phyloP scores from a whole-genome alignment of 2,888 invertebrate genomes.

The Drosophila putrida region DNA sequence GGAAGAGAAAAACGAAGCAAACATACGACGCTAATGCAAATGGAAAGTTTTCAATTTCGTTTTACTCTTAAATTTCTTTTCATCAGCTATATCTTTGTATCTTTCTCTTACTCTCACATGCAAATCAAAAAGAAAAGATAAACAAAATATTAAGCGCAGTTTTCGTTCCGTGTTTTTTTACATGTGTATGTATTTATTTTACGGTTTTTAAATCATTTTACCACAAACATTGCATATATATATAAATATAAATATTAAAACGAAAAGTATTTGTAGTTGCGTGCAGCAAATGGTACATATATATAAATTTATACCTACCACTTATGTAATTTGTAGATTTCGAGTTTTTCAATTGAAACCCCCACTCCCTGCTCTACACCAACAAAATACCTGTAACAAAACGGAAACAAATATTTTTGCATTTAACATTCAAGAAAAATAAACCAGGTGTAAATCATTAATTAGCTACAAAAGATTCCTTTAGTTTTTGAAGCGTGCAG shows the following conservation, averaged over 20 bases:
- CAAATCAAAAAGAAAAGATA: constrained; percentile 40
- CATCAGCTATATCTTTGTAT: constrained; percentile 48
- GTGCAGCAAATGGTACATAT: constrained; percentile 69
- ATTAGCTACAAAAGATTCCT: constrained; percentile 35
- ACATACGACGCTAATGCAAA: constrained; percentile 27
- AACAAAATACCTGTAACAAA: constrained; percentile 25
- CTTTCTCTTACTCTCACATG: constrained; percentile 59
- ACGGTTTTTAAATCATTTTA: constrained; percentile 48
- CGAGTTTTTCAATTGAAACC: constrained; percentile 69
- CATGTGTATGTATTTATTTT: constrained; percentile 52
- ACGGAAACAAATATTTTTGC: constrained; percentile 68
- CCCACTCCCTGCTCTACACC: constrained; percentile 12
- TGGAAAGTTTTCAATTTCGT: constrained; percentile 32
- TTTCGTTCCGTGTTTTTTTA: constrained; percentile 45
- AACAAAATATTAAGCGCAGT: constrained; percentile 37
- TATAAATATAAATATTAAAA: constrained; percentile 51
- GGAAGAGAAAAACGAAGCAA: constrained; percentile 11
- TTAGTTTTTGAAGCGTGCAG: constrained; percentile 35
- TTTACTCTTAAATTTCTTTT: constrained; percentile 35
- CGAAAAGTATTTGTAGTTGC: constrained; percentile 79
- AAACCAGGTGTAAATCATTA: constrained; percentile 44
- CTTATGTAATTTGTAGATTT: constrained; percentile 81
- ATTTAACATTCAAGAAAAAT: constrained; percentile 67
- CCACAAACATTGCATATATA: constrained; percentile 60
- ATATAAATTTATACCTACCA: constrained; percentile 77